phyloP scores from a whole-genome alignment of 2,113 vertebrate species.

The Struthidea cinerea region DNA sequence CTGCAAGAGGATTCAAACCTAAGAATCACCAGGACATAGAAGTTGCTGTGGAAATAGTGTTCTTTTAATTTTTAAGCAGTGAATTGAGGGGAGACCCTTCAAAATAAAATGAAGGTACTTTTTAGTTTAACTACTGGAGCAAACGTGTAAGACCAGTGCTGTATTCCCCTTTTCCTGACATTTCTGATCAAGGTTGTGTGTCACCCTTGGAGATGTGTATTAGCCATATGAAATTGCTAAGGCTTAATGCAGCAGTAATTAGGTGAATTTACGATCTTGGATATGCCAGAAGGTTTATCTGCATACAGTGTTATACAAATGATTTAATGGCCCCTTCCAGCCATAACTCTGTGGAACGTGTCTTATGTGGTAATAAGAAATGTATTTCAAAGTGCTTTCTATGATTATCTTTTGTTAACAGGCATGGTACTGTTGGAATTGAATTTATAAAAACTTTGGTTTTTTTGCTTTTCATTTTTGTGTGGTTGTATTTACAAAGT shows the following conservation, averaged over 20 bases:
- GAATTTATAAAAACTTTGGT: background rate
- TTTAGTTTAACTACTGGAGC: background rate
- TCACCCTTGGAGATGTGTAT: background rate
- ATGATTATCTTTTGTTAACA: background rate
- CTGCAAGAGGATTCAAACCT: background rate
- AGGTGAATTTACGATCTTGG: constrained; percentile 7
- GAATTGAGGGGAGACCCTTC: background rate
- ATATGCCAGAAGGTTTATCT: background rate
- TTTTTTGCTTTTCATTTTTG: background rate
- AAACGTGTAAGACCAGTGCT: background rate
- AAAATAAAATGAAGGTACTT: background rate
- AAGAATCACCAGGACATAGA: background rate
- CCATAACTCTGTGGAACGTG: background rate
- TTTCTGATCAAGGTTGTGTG: background rate
- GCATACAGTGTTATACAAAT: background rate
- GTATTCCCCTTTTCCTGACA: background rate
- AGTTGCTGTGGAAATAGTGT: background rate
- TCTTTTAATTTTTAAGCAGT: background rate
- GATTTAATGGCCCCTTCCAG: constrained; percentile 24
- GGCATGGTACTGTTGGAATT: background rate
- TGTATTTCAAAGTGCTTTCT: background rate
- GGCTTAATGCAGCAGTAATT: background rate
- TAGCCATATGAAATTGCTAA: background rate
- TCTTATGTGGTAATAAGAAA: background rate
- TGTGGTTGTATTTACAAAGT: background rate